Base-by-base conservation (phyloP, 2,797 vertebrate genomes). In the Scomberomorus guttatus region DNA sequence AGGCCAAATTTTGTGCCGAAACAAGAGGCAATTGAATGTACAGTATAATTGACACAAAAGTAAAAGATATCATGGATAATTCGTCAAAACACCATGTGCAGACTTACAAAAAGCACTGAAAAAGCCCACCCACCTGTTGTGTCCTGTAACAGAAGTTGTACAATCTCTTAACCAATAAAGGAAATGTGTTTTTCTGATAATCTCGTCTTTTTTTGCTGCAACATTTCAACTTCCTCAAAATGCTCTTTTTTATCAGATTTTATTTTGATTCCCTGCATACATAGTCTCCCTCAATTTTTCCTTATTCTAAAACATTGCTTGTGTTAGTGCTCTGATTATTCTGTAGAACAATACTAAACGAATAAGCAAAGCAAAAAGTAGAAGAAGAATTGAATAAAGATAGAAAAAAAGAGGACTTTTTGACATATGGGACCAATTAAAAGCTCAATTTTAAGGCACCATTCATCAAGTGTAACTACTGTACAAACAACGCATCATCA, bases 91-190 rank as follows among this genome's bases (percentile, higher is more conserved):
- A 74, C 15, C 6, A 42, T 55, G 77, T 81, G 67, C 25, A 81
- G 29, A 69, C n/a, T 55, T 24, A 9, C 56, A 57, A 25, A 68
- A 74, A 62, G 27, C 32, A 69, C 39, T 34, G 22, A 56, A 51
- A 72, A 79, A 65, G 51, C 59, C 65, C 58, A 60, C 29, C 22
- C 8, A 24, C 2, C 25, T 62, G 15, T 70, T 72, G 42, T 87
- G 64, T 76, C 60, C 42, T 79, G 37, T 66, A 69, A 59, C 39
- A 62, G 51, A 77, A 76, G 27, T 59, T 87, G 57, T 86, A 58
- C 80, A 81, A 70, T 68, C 77, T 72, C 29, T 55, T 72, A 77
- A 87, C 58, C 65, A 87, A 88, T 87, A 88, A 90, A 94, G 56
- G 0, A 73, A 77, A 70, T 29, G 24, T 73, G 10, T 67, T 52